Evolutionary conservation across 2,113 vertebrate genomes (phyloP).

Genomic region (Perccottus glenii): DNA sequence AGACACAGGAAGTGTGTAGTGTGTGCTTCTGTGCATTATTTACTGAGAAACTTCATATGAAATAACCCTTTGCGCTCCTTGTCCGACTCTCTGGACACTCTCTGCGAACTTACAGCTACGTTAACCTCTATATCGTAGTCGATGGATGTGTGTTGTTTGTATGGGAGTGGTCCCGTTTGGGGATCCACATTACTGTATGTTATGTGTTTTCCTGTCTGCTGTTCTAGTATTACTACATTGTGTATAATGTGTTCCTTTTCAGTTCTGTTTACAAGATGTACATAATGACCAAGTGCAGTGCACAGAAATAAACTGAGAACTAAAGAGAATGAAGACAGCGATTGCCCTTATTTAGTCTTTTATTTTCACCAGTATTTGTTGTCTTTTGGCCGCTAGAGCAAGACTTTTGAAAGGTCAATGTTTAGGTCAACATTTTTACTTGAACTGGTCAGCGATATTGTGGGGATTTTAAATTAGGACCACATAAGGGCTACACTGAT

Average conservation of each 20-base stretch:
- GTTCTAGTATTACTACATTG: constrained; percentile 88
- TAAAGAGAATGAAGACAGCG: constrained; percentile 47
- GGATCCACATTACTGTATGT: constrained; percentile 77
- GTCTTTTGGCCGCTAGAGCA: constrained; percentile 44
- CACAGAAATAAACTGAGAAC: constrained; percentile 69
- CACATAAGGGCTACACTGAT: too few relatives aligned
- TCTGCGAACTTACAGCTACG: constrained; percentile 64
- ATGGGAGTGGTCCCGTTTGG: constrained; percentile 79
- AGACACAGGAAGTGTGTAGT: constrained; percentile 41
- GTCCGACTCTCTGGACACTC: constrained; percentile 38
- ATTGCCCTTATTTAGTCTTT: background rate
- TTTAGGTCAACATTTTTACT: too few relatives aligned
- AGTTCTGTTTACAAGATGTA: constrained; percentile 83
- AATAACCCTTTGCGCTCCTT: constrained; percentile 44
- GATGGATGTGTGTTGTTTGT: constrained; percentile 89
- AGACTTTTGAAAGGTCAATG: constrained; percentile 1
- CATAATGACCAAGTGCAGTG: constrained; percentile 81
- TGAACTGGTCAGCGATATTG: too few relatives aligned
- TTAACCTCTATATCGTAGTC: constrained; percentile 84
- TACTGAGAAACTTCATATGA: constrained; percentile 55
- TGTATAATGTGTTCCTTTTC: constrained; percentile 85
- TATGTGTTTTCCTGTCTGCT: constrained; percentile 91
- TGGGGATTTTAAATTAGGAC: too few relatives aligned
- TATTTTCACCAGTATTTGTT: background rate
- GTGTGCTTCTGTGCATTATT: constrained; percentile 42